Evolutionary conservation across 2,113 vertebrate species (phyloP), one percentile per base, ranked within the genome.

Genomic region (Etheostoma cragini): DNA sequence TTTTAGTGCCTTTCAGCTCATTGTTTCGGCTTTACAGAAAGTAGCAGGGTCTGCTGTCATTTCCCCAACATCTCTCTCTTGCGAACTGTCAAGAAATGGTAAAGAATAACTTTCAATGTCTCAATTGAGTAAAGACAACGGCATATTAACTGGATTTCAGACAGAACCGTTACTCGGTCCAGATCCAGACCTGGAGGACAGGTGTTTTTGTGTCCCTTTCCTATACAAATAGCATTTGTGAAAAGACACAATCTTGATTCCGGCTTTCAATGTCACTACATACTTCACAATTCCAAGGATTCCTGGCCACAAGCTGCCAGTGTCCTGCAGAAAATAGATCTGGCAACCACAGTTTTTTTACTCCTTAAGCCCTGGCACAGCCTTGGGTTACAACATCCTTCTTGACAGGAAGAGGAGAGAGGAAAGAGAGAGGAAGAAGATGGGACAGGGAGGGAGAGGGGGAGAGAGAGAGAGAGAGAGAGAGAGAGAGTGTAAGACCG

Each of bases 301-400:
- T 82, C 77, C 73, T 72, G 66, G 64, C 74, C 88, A 86, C 80
- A 83, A 75, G 62, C 82, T 83, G 81, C 76, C 82, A 86, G 75
- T 72, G 76, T 88, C 79, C 81, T 72, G 87, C 77, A 87, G 76
- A 93, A 94, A 89, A 94, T 88, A 93, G 83, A 89, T 88, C 80
- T 72, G 70, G 73, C 84, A 75, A 74, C 57, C 58, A 68, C 49
- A 74, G 87, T 81, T 88, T 85, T 87, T 86, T 92, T 91, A 90
- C 65, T 75, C 72, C 81, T 80, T 88, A 87, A 85, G 76, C 87
- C 75, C 80, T 68, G 65, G 84, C 82, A 82, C 74, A 81, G 81
- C 82, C 68, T 26, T 67, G 72, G 80, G 82, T 82, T 74, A 86
- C 68, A 78, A 72, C 88, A 81, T 70, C 75, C 75, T 80, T 75